Evolutionary conservation across 2,888 invertebrate species (phyloP).

Genomic region (Saturnia pavonia): DNA sequence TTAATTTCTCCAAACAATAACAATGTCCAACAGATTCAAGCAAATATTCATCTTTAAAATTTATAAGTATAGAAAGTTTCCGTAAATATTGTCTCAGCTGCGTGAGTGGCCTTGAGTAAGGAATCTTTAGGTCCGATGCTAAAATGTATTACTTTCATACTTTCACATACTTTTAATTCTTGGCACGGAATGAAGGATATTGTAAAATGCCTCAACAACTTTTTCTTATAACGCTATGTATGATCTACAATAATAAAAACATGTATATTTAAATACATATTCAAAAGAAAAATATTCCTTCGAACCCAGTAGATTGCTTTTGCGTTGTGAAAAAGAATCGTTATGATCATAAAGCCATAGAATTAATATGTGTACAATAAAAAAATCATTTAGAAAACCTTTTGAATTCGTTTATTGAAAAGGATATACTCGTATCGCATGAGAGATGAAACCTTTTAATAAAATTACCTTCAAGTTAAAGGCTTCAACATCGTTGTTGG

Average conservation of each 20-base stretch:
- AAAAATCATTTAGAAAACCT: background rate
- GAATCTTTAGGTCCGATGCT: background rate
- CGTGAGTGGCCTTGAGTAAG: background rate
- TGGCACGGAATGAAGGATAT: background rate
- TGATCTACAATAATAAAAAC: background rate
- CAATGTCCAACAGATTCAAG: background rate
- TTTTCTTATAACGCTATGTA: background rate
- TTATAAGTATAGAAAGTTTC: constrained; percentile 3
- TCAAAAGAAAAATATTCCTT: background rate
- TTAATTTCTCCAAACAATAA: background rate
- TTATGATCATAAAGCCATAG: background rate
- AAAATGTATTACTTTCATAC: background rate
- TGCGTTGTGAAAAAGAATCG: background rate
- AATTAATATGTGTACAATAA: constrained; percentile 4
- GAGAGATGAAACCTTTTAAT: background rate
- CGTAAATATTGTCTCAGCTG: constrained; percentile 6
- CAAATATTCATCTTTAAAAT: background rate
- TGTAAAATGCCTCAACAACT: background rate
- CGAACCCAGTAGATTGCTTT: background rate
- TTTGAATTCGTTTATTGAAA: background rate
- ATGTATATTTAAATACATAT: too few relatives aligned
- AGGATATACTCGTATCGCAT: background rate
- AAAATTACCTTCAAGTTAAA: background rate
- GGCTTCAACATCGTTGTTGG: background rate
- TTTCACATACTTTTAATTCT: background rate